These are phyloP conservation scores for Chrysaora quinquecirrha DNA, from an alignment of 30 jellyfish, hydroid and myxozoan genomes.

Conservation along the genomic window DNA sequence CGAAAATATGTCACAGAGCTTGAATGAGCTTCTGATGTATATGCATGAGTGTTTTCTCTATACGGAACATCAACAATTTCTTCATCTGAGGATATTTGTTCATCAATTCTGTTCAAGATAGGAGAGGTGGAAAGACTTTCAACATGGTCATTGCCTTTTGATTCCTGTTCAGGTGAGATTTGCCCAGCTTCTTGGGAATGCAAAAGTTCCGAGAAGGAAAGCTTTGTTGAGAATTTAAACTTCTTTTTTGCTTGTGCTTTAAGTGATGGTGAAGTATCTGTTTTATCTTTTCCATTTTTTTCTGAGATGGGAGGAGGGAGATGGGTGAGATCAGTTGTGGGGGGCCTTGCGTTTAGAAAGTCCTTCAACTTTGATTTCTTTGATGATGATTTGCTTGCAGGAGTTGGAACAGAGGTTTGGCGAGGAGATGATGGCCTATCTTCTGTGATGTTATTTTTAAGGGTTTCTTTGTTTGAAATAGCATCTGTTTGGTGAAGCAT, in stretches of 20 bases:
- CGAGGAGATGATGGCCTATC: slow-evolving; percentile 49
- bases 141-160: not conserved
- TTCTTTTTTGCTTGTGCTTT: slow-evolving; percentile 55
- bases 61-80: not conserved
- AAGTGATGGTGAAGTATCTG: slow-evolving; percentile 20
- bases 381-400: slow-evolving; percentile 23
- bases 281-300: slow-evolving; percentile 23
- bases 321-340: slow-evolving; percentile 79
- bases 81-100: slow-evolving; percentile 49
- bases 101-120: slow-evolving; percentile 32
- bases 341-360: slow-evolving; percentile 50
- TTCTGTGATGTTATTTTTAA: not conserved
- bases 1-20: slow-evolving; percentile 17
- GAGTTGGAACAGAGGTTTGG: not conserved
- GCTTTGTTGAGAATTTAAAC: slow-evolving; percentile 56
- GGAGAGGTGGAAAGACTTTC: slow-evolving; percentile 58
- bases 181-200: slow-evolving; percentile 79
- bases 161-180: slow-evolving; percentile 39
- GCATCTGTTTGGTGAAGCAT: slow-evolving; percentile 20
- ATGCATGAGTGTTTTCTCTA: slow-evolving; percentile 17
- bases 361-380: slow-evolving; percentile 63
- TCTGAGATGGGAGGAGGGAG: slow-evolving; percentile 52
- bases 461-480: slow-evolving; percentile 10
- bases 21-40: not conserved
- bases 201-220: slow-evolving; percentile 83